A percentile compares a stretch with the other conserved stretches of the same genome.
Conservation (phyloP, 2,888 invertebrate species). For the Nemurella pictetii region DNA sequence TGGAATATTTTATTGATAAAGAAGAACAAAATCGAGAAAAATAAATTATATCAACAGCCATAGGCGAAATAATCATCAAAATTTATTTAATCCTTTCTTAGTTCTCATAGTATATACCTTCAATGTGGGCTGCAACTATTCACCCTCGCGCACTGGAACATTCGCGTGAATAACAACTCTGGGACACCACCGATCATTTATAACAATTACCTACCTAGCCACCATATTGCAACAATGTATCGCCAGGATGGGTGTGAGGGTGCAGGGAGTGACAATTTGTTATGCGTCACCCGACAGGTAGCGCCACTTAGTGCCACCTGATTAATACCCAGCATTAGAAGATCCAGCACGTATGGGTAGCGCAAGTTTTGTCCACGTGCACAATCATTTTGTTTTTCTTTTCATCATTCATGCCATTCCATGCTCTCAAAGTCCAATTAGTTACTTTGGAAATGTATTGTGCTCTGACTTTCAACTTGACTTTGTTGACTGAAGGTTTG, state of each 20-base stretch:
- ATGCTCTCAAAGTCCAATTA: too few species aligned
- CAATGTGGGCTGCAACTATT: neutral
- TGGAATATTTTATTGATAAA: too few species aligned
- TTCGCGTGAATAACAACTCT: neutral
- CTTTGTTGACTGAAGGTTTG: too few species aligned
- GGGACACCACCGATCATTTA: slow-evolving; percentile 1
- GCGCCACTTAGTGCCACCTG: neutral
- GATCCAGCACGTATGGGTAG: neutral
- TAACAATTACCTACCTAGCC: slow-evolving; percentile 15
- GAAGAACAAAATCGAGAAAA: too few species aligned
- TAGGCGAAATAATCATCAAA: too few species aligned
- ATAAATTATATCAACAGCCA: too few species aligned
- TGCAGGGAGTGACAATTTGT: neutral
- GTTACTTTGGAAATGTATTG: too few species aligned
- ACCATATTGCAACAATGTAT: neutral
- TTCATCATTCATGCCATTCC: neutral
- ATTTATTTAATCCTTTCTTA: too few species aligned
- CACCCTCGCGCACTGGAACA: neutral
- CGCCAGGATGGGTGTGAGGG: neutral
- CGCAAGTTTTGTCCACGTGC: neutral
- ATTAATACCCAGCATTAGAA: neutral
- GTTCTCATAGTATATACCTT: too few species aligned
- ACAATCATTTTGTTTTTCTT: neutral
- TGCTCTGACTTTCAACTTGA: too few species aligned
- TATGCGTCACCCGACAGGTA: neutral